Conservation (phyloP, 2,113 vertebrate genomes). For the Laticauda colubrina region DNA sequence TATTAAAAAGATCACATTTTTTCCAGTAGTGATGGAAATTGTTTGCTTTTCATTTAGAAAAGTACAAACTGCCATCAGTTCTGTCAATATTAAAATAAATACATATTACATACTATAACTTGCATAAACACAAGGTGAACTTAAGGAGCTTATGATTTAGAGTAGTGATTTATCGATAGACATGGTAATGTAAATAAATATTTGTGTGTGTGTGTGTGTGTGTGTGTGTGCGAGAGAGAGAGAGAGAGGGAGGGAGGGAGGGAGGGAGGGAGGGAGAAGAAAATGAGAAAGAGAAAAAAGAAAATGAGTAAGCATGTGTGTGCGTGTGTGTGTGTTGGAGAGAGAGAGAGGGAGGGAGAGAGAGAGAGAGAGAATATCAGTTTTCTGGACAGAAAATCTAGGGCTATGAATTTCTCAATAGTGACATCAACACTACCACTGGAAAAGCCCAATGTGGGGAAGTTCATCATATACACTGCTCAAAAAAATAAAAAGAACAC, state of each 20-base stretch:
- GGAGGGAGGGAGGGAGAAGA: too few relatives aligned
- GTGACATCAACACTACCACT: not conserved
- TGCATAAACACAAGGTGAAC: not conserved
- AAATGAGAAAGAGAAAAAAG: too few relatives aligned
- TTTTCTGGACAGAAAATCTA: not conserved
- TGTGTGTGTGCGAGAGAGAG: not conserved
- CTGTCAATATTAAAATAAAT: conserved; percentile 43
- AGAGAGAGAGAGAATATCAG: not conserved
- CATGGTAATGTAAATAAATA: not conserved
- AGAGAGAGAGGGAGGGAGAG: too few relatives aligned
- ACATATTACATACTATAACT: conserved; percentile 31
- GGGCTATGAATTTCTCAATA: not conserved
- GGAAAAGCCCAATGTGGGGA: not conserved
- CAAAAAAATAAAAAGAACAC: too few relatives aligned
- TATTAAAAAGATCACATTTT: conserved; percentile 56
- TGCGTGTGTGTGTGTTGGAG: too few relatives aligned
- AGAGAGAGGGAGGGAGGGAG: too few relatives aligned
- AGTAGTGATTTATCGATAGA: conserved; percentile 1
- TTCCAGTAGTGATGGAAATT: conserved; percentile 50
- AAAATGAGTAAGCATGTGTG: too few relatives aligned
- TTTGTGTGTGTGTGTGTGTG: not conserved
- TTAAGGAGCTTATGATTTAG: conserved; percentile 31
- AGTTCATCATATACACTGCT: not conserved
- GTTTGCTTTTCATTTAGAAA: conserved; percentile 56
- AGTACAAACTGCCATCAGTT: conserved; percentile 46